A percentile compares a stretch with the other conserved stretches of the same genome.
phyloP scores from a whole-genome alignment of 2,888 invertebrate genomes.

The Drosophila sordidapex region DNA sequence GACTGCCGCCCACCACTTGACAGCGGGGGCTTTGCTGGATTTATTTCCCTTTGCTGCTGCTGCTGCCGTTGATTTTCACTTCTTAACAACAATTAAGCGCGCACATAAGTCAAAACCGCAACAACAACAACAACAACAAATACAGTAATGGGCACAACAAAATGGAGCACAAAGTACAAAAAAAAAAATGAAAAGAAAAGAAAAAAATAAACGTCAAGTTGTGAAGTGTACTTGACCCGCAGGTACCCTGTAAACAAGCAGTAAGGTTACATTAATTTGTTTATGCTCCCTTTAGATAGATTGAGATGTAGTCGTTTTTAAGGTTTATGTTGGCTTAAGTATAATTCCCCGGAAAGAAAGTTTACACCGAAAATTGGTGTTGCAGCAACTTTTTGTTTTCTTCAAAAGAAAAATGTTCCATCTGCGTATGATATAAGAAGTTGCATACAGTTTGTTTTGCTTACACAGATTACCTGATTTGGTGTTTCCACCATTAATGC shows the following conservation, averaged over 20 bases:
- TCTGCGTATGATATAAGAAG: background rate
- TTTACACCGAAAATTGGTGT: background rate
- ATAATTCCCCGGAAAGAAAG: background rate
- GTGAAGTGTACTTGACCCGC: constrained; percentile 11
- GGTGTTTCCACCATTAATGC: background rate
- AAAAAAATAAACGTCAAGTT: constrained; percentile 18
- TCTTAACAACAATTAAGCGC: constrained; percentile 81
- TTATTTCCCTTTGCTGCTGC: constrained; percentile 59
- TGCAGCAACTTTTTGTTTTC: background rate
- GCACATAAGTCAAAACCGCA: constrained; percentile 80
- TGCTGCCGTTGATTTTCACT: constrained; percentile 75
- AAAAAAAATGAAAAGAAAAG: constrained; percentile 36
- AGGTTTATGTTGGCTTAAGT: background rate
- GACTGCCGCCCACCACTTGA: constrained; percentile 63
- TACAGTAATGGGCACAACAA: constrained; percentile 65
- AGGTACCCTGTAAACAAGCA: constrained; percentile 25
- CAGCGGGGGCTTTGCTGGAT: constrained; percentile 68
- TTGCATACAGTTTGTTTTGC: background rate
- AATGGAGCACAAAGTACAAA: constrained; percentile 70
- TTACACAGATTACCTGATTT: background rate
- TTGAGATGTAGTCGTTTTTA: background rate
- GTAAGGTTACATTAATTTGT: background rate
- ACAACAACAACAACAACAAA: constrained; percentile 69
- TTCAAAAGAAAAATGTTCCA: background rate
- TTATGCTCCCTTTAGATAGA: background rate